phyloP scores from a whole-genome alignment of 2,797 vertebrate species.

The Pangasius djambal region DNA sequence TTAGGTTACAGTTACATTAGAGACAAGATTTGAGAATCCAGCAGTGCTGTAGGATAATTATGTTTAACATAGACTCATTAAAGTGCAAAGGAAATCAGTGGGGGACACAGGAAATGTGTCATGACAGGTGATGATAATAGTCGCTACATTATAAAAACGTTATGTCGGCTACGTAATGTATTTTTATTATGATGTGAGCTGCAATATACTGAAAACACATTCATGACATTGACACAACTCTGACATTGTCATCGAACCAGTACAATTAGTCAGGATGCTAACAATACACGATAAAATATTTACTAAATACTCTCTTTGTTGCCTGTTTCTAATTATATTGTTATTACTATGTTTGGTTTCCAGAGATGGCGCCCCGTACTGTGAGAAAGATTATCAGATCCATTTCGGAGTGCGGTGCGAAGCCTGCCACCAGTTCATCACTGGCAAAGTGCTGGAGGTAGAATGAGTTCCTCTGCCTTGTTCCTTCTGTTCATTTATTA shows the following conservation, averaged over 20 bases:
- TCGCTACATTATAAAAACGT: not conserved
- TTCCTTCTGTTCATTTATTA: not conserved
- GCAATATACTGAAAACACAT: not conserved
- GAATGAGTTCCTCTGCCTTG: too few species aligned
- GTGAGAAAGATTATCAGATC: constrained; percentile 94
- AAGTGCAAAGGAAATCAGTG: too few species aligned
- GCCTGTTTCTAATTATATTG: not conserved
- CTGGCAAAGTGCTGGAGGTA: constrained; percentile 96
- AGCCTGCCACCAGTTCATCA: constrained; percentile 92
- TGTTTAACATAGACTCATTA: too few species aligned
- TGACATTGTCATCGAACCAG: not conserved
- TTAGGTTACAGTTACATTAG: too few species aligned
- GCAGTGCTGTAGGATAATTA: too few species aligned
- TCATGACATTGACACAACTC: not conserved
- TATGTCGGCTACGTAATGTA: not conserved
- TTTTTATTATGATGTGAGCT: not conserved
- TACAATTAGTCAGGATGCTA: too few species aligned
- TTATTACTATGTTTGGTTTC: not conserved
- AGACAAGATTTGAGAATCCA: too few species aligned
- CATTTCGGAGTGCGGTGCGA: constrained; percentile 95
- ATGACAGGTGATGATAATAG: too few species aligned
- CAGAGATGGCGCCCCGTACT: constrained; percentile 93
- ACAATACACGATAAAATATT: too few species aligned
- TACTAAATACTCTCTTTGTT: not conserved
- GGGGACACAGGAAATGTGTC: too few species aligned